Evolutionary conservation across 2,113 vertebrate species (phyloP), one percentile per base, ranked within the genome.

Genomic region (Electrona antarctica): DNA sequence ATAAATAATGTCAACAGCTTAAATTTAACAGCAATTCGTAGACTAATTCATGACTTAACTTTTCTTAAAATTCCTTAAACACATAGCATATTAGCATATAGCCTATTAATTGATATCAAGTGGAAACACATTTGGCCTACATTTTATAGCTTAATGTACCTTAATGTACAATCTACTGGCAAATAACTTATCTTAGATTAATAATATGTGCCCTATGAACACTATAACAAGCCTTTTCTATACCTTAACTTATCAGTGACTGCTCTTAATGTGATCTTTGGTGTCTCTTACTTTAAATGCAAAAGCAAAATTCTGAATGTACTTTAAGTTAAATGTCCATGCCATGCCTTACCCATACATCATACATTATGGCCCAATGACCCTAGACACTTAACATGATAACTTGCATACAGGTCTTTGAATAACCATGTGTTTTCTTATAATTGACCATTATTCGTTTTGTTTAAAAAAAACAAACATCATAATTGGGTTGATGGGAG

Each of bases 221-320:
- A 12, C 55, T 65, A 48, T 65, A 48, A 69, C 78, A 28, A 67
- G 57, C 45, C 58, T 55, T 69, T 46, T 15, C 46, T 41, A 58
- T 3, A 69, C 68, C 64, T 33, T 0, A 59, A 60, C 64, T 65
- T 48, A 12, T 55, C 0, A 7, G 8, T 50, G 29, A 71, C 13
- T 54, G 45, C 55, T 69, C 29, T 48, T 52, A 59, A 60, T 71
- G 74, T 77, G 64, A 84, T 85, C 71, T 85, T 84, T 87, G 79
- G 86, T 78, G 77, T 79, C 76, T 71, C 54, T n/a, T 52, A 46
- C 13, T 12, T 12, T 52, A 7, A 41, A 33, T 46, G 41, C n/a
- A 9, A 55, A 33, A 9, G 51, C 28, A 66, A 45, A 55, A 70
- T 47, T 51, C 74, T 64, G 80, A 67, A 83, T 73, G 60, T 73